Base-by-base conservation (phyloP, 2,113 vertebrate species). In the Stictonetta naevosa region DNA sequence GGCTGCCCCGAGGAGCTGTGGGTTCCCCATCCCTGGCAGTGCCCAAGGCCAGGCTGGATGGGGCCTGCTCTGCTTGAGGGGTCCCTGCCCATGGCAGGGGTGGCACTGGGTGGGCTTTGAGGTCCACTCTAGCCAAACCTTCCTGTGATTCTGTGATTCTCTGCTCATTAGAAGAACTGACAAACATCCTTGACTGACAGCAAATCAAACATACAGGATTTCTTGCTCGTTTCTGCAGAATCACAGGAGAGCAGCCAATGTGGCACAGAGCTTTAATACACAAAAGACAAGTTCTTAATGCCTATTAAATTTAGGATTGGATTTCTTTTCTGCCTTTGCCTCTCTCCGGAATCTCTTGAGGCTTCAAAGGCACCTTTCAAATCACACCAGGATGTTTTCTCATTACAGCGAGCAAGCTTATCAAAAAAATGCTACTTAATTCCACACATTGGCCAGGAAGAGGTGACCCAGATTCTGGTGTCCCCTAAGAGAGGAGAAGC, bases 341-440 rank as follows among this genome's bases (percentile, higher is more conserved):
- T 86, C 46, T 60, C 69, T 82, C 71, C 69, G 20, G 38, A 58
- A 8, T 73, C 89, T 85, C 92, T 69, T 25, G 78, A 90, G 91
- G 75, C 40, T 95, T 94, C 92, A 96, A 95, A 96, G 95, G 90
- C 90, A 96, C 84, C 64, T 95, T 92, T n/a, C 59, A 36, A 67
- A 85, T 84, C 67, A 46, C 72, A 67, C 75, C 33, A 73, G 46
- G 48, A 75, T 72, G 29, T 80, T 93, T 94, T 59, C 67, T 90
- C 84, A 89, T 95, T 87, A 89, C n/a, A 56, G 34, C 3, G 20
- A 95, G 13, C 66, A 73, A 86, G 81, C 58, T 89, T 73, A 95
- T 91, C 67, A 60, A 89, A 92, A 50, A 44, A 76, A 16, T 5
- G 5, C 77, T 87, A 23, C 78, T 77, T 83, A 92, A 96, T 93